Evolutionary conservation across 1,140 invertebrate species (phyloP), one percentile per base, ranked within the genome.

Genomic region (Calliphora vicina): DNA sequence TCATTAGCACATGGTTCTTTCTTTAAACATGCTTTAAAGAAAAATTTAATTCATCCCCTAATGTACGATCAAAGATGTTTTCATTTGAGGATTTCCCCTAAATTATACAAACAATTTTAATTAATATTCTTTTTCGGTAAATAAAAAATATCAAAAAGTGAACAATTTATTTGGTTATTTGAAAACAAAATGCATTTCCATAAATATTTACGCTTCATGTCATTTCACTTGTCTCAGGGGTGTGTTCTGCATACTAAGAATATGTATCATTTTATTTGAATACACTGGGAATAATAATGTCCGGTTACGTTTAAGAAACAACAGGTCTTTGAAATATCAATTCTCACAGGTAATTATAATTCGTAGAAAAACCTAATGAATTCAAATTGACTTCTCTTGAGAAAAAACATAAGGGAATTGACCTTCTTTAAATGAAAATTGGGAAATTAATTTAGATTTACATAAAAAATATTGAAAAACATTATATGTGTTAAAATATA

Each of bases 21-120:
- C 29, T 35, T 35, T 35, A n/a, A n/a, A 13, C 8, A 73, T 2
- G 71, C 29, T 74, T 15, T 27, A 1, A 3, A 17, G 26, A 4
- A 74, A 27, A 74, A 12, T 35, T 8, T 8, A 5, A 35, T 74
- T 74, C 72, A 74, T n/a, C 72, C 72, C 72, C 72, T 74, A 74
- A 4, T 50, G 0, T 8, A 35, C 12, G 12, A 50, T 50, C 12
- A 13, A 17, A n/a, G 13, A 1, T 17, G 1, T 50, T 50, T 50
- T 15, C 10, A 8, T 35, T 35, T 35, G 1, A 50, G 45, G 12
- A n/a, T 50, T n/a, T 50, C 15, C 12, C 45, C 4, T 50, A 15
- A 5, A 15, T 50, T 6, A 43, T 43, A 43, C 42, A 43, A 43
- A 43, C 42, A 12, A n/a, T 43, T 43, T 43, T 43, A 17, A 50